These are phyloP conservation scores for Candoia aspera DNA, from an alignment of 2,113 vertebrate species.

Conservation along the genomic window DNA sequence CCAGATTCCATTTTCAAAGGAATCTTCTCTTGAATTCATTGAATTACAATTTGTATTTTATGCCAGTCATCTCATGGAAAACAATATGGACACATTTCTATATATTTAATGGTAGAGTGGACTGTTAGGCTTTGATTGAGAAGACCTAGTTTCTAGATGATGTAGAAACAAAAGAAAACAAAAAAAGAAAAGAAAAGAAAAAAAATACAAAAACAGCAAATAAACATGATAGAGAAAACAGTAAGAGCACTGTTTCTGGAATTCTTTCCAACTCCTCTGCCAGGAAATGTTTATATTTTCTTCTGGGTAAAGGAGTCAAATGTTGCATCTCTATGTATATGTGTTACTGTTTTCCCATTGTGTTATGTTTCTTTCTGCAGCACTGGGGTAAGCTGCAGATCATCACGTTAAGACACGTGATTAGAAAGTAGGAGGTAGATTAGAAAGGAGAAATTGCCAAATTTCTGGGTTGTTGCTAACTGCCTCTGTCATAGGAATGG, in stretches of 20 bases:
- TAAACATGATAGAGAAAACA: neutral
- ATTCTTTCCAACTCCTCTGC: neutral
- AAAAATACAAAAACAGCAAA: neutral
- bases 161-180: neutral
- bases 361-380: neutral
- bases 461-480: neutral
- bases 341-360: neutral
- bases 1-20: neutral
- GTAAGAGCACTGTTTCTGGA: neutral
- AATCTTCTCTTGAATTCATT: neutral
- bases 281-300: neutral
- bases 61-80: neutral
- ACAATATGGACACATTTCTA: neutral
- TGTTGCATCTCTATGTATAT: neutral
- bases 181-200: too few species aligned
- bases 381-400: neutral
- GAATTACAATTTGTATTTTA: neutral
- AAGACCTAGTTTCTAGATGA: neutral
- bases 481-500: neutral
- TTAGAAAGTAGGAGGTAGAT: neutral
- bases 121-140: neutral
- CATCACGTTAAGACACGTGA: neutral
- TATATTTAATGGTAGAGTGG: too few species aligned
- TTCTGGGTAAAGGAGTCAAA: neutral
- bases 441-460: neutral